Conservation (phyloP, 1,140 invertebrate species). For the Arctopsyche grandis region DNA sequence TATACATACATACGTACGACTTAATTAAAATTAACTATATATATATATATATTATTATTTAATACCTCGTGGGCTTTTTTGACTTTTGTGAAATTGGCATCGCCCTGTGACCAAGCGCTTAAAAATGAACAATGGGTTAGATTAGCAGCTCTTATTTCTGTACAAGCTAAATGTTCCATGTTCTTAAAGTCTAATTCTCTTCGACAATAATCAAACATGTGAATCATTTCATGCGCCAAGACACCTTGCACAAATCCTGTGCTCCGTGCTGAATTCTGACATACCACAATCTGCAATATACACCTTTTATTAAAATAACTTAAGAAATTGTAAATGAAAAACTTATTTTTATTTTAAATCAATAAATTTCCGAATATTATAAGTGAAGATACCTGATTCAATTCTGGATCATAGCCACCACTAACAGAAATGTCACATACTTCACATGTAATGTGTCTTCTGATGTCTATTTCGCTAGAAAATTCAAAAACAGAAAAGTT, state of each 20-base stretch:
- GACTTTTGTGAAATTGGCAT: constrained; percentile 78
- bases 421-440: constrained; percentile 83
- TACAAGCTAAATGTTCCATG: constrained; percentile 93
- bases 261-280: constrained; percentile 82
- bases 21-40: constrained; percentile 4
- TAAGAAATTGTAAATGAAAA: background rate
- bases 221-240: constrained; percentile 92
- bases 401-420: constrained; percentile 90
- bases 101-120: constrained; percentile 80
- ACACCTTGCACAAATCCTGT: constrained; percentile 79
- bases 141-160: constrained; percentile 93
- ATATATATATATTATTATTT: constrained; percentile 42
- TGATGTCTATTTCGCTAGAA: constrained; percentile 80
- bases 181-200: constrained; percentile 91
- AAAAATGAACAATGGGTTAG: constrained; percentile 91
- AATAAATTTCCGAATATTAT: background rate
- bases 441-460: constrained; percentile 92
- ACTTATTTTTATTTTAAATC: background rate
- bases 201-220: constrained; percentile 96
- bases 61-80: constrained; percentile 76
- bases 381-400: constrained; percentile 82
- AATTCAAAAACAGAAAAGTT: constrained; percentile 37
- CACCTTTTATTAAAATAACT: background rate
- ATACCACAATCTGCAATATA: constrained; percentile 82
- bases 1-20: constrained; percentile 4